These are phyloP conservation scores for Nanorana parkeri DNA, from an alignment of 2,113 vertebrate species.

Conservation along the genomic window DNA sequence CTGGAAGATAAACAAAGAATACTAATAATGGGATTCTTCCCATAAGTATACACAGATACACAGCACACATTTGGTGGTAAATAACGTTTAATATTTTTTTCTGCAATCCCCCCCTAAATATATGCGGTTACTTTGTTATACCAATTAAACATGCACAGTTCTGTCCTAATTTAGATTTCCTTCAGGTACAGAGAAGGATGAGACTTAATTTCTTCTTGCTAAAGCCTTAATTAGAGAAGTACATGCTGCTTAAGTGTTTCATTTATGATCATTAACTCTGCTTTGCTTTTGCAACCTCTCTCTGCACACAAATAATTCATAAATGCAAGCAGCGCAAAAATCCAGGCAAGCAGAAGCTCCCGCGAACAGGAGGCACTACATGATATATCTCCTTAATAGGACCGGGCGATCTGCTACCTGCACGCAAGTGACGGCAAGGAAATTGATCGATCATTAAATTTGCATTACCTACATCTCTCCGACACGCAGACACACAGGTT, in stretches of 20 bases:
- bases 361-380: neutral
- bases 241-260: conserved; percentile 27
- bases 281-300: conserved; percentile 25
- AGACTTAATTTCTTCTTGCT: neutral
- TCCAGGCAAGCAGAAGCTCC: neutral
- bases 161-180: neutral
- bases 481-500: neutral
- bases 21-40: too few relatives aligned
- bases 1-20: too few relatives aligned
- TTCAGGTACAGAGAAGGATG: neutral
- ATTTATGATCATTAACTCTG: conserved; percentile 13
- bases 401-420: conserved; percentile 1
- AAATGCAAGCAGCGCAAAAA: conserved; percentile 3
- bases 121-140: neutral
- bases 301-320: conserved; percentile 18
- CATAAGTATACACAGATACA: too few relatives aligned
- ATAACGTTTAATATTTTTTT: too few relatives aligned
- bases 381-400: conserved; percentile 11
- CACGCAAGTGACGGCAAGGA: neutral
- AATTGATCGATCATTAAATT: conserved; percentile 34
- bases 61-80: too few relatives aligned
- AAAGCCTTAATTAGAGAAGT: conserved; percentile 19
- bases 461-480: conserved; percentile 14
- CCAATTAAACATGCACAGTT: neutral
- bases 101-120: neutral